phyloP scores from a whole-genome alignment of 2,797 vertebrate species.

The Tapera naevia region DNA sequence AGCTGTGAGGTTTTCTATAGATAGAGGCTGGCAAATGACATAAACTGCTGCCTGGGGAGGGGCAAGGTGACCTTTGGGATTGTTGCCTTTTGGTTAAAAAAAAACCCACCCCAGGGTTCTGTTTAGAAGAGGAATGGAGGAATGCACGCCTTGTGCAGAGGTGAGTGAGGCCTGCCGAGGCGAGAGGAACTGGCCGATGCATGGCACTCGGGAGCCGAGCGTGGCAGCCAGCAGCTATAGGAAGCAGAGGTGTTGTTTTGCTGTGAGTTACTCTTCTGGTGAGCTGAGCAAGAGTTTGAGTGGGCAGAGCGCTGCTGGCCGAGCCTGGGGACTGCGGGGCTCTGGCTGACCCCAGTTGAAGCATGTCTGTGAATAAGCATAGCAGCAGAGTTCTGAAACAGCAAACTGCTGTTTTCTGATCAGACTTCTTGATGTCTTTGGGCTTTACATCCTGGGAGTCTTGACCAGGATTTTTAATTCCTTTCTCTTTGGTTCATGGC shows the following conservation, averaged over 20 bases:
- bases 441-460: not conserved
- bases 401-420: not conserved
- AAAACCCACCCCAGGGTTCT: not conserved
- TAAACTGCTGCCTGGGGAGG: not conserved
- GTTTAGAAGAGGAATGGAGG: slow-evolving; percentile 45
- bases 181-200: not conserved
- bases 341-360: not conserved
- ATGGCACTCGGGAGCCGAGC: not conserved
- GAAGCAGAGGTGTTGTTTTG: not conserved
- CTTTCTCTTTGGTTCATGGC: not conserved
- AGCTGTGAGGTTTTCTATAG: slow-evolving; percentile 26
- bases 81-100: not conserved
- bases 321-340: not conserved
- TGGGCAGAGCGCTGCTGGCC: not conserved
- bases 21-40: slow-evolving; percentile 5
- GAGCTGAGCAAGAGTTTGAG: not conserved
- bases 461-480: not conserved
- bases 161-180: slow-evolving; percentile 56
- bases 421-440: not conserved
- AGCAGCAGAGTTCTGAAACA: not conserved
- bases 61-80: slow-evolving; percentile 12
- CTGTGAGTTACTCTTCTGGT: not conserved
- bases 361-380: not conserved
- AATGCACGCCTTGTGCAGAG: slow-evolving; percentile 10
- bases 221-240: not conserved